Percentiles rank a stretch among this genome's conserved stretches.
Conservation (phyloP, 2,113 vertebrate species). For the Sprattus sprattus region DNA sequence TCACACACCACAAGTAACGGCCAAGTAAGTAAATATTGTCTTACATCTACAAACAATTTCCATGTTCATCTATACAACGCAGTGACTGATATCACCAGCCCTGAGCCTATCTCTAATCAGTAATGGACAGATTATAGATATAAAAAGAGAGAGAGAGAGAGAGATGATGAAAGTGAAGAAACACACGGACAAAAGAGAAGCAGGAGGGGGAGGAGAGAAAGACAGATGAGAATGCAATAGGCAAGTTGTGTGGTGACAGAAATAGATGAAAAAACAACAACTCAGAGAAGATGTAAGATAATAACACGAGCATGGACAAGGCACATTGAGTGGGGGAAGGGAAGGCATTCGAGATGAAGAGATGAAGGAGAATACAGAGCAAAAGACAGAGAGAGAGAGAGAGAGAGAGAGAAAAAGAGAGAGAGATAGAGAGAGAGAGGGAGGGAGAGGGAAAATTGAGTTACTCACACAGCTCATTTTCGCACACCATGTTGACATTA, state of each 20-base stretch:
- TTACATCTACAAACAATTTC: not conserved
- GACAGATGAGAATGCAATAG: not conserved
- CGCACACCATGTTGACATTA: not conserved
- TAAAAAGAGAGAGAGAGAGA: not conserved
- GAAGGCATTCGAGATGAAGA: not conserved
- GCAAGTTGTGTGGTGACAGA: not conserved
- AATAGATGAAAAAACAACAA: not conserved
- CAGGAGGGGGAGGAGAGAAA: not conserved
- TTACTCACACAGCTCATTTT: not conserved
- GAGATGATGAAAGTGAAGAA: not conserved
- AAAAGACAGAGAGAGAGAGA: not conserved
- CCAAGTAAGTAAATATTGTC: too few relatives aligned
- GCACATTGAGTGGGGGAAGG: not conserved
- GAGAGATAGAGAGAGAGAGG: not conserved
- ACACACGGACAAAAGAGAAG: not conserved
- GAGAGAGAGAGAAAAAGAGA: constrained; percentile 7
- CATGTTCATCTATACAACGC: not conserved
- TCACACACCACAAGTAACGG: too few relatives aligned
- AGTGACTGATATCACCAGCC: not conserved
- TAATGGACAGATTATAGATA: not conserved
- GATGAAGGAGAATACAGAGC: not conserved
- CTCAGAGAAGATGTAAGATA: not conserved
- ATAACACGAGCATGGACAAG: not conserved
- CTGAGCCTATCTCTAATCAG: not conserved
- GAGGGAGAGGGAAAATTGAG: not conserved